A percentile compares a stretch with the other conserved stretches of the same genome.
Evolutionary conservation across 2,113 vertebrate genomes (phyloP).

Genomic region (Carlito syrichta): DNA sequence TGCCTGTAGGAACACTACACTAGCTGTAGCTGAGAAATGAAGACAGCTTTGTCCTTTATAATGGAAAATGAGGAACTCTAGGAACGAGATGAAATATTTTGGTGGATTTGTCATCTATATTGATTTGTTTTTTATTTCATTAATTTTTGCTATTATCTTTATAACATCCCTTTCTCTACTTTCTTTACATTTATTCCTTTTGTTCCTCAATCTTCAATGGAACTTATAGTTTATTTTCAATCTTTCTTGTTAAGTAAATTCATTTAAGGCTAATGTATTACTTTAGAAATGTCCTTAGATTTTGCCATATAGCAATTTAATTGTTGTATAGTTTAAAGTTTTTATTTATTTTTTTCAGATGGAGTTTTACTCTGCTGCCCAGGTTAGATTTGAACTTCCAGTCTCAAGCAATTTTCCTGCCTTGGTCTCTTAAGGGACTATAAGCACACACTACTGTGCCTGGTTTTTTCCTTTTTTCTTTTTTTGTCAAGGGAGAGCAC

Average conservation of each 20-base stretch:
- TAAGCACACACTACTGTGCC: neutral
- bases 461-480: too few relatives aligned
- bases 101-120: neutral
- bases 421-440: neutral
- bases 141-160: neutral
- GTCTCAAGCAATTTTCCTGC: neutral
- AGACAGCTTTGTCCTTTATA: neutral
- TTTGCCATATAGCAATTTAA: neutral
- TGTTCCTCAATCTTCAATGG: neutral
- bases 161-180: neutral
- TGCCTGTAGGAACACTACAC: neutral
- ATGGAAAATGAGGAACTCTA: neutral
- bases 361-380: neutral
- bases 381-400: too few relatives aligned
- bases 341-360: neutral
- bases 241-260: conserved; percentile 1
- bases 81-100: neutral
- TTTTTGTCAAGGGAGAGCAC: too few relatives aligned
- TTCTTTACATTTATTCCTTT: neutral
- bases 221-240: neutral
- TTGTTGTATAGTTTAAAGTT: neutral
- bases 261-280: neutral
- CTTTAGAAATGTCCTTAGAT: neutral
- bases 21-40: neutral
- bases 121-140: neutral